A percentile compares a stretch with the other conserved stretches of the same genome.
Conservation (phyloP, 2,888 invertebrate genomes). For the Eristalis pertinax region DNA sequence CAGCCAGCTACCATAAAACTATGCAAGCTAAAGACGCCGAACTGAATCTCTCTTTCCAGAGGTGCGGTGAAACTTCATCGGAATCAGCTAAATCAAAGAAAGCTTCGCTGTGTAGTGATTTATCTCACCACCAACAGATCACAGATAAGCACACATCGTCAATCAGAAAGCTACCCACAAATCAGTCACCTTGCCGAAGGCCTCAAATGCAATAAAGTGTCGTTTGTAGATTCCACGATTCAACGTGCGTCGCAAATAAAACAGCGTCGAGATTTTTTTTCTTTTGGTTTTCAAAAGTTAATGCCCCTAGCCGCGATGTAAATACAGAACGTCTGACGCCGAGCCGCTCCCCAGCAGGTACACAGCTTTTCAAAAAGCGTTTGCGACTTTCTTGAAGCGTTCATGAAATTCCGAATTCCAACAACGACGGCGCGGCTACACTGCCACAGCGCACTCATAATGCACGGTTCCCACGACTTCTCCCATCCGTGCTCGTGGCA, state of each 20-base stretch:
- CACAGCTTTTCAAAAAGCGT: not conserved
- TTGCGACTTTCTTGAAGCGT: not conserved
- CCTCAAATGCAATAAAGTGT: too few species aligned
- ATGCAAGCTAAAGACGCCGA: too few species aligned
- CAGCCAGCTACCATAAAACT: too few species aligned
- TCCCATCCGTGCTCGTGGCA: not conserved
- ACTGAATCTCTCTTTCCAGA: too few species aligned
- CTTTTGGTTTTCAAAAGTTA: not conserved
- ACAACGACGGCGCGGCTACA: not conserved
- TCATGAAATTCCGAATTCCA: not conserved
- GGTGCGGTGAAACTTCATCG: too few species aligned
- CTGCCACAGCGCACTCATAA: not conserved
- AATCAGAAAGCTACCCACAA: too few species aligned
- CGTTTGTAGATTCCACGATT: not conserved
- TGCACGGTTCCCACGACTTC: not conserved
- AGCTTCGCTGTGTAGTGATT: too few species aligned
- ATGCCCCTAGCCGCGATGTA: not conserved
- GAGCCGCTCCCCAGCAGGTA: not conserved
- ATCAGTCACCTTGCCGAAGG: too few species aligned
- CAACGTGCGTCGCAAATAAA: not conserved
- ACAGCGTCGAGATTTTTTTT: not conserved
- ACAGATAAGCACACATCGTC: too few species aligned
- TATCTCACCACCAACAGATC: too few species aligned
- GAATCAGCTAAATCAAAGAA: too few species aligned
- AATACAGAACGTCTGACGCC: not conserved